Percentiles rank a stretch among this genome's conserved stretches.
Conservation (phyloP, 2,888 invertebrate species). For the Hypselothyrea guttata region DNA sequence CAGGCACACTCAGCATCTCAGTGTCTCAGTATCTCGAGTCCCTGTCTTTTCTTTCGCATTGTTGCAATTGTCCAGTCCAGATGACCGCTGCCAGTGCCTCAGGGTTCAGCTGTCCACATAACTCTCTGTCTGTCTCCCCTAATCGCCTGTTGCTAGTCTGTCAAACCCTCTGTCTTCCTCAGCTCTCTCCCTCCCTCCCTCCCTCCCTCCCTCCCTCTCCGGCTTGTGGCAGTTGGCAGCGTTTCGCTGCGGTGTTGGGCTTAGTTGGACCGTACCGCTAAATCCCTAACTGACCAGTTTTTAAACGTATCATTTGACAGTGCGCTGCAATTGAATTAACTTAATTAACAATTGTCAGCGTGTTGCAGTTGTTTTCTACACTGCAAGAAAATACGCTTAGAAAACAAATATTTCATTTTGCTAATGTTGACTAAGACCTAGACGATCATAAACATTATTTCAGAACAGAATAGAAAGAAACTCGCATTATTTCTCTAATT, state of each 20-base stretch:
- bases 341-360: conserved; percentile 52
- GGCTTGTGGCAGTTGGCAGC: conserved; percentile 27
- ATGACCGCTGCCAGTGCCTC: conserved; percentile 27
- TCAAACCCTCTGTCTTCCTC: no score
- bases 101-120: conserved; percentile 25
- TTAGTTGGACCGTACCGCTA: conserved; percentile 7
- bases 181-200: not conserved
- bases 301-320: conserved; percentile 39
- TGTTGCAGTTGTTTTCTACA: conserved; percentile 8
- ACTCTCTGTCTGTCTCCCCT: conserved; percentile 12
- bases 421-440: no score
- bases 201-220: not conserved
- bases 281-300: conserved; percentile 43
- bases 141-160: conserved; percentile 39
- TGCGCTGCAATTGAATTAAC: conserved; percentile 39
- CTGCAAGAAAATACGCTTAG: not conserved
- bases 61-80: conserved; percentile 4
- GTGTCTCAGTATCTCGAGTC: conserved; percentile 4
- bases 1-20: conserved; percentile 11
- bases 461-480: no score
- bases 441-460: no score
- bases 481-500: no score
- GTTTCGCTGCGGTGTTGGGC: conserved; percentile 7
- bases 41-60: conserved; percentile 54
- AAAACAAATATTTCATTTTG: not conserved